Evolutionary conservation across 2,797 vertebrate genomes (phyloP).

Genomic region (Myotis pilosus): DNA sequence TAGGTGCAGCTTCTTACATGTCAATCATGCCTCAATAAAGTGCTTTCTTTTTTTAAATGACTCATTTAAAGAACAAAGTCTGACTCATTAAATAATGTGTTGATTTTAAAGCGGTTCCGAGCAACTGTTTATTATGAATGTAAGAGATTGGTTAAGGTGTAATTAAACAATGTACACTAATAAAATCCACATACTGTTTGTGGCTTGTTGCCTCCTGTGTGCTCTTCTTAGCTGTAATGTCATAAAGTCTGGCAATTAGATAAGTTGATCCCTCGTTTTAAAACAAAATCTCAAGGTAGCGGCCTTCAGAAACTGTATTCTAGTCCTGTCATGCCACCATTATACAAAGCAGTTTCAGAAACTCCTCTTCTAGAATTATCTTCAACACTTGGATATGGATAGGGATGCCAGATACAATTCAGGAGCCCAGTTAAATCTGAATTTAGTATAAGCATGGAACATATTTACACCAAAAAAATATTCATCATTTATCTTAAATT

Average conservation of each 20-base stretch:
- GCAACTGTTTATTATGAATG: neutral
- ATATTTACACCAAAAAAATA: neutral
- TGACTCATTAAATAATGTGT: neutral
- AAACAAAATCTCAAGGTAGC: neutral
- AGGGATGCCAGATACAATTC: neutral
- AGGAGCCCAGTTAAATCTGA: neutral
- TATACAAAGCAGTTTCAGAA: neutral
- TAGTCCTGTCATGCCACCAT: neutral
- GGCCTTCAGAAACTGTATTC: neutral
- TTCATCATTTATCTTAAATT: neutral
- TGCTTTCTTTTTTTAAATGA: neutral
- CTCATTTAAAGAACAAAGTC: neutral
- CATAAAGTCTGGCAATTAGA: neutral
- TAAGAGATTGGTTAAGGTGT: neutral
- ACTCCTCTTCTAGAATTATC: neutral
- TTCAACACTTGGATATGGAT: neutral
- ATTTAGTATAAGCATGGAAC: neutral
- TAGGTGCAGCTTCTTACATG: neutral
- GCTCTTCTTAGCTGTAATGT: neutral
- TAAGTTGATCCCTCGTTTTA: neutral
- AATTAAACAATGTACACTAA: neutral
- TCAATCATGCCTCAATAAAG: neutral
- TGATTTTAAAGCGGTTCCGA: neutral
- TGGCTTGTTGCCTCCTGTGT: neutral
- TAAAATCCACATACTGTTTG: neutral